phyloP scores from a whole-genome alignment of 2,113 vertebrate genomes.

The Thomomys bottae region DNA sequence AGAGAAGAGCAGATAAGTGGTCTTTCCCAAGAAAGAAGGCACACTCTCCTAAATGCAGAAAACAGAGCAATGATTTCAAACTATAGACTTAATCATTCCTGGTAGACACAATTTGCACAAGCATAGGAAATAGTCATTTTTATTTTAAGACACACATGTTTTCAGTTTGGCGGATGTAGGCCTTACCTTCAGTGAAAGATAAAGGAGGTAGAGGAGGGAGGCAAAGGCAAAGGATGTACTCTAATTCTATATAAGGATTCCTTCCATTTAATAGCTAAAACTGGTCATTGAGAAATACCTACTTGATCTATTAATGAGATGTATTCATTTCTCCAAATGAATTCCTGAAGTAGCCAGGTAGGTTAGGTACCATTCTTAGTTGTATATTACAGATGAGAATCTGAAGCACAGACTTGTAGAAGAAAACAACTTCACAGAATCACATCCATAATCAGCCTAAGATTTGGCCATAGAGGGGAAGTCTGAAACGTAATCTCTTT shows the following conservation, averaged over 20 bases:
- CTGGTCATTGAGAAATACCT: not conserved
- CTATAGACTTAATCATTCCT: constrained; percentile 37
- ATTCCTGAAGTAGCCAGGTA: not conserved
- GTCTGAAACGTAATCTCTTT: not conserved
- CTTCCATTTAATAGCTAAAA: not conserved
- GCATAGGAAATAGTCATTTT: not conserved
- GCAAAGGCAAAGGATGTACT: fast-evolving
- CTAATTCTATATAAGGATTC: not conserved
- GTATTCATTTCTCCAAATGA: not conserved
- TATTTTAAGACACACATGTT: not conserved
- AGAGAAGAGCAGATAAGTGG: not conserved
- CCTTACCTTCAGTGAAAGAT: not conserved
- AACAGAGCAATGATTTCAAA: not conserved
- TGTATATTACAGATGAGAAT: not conserved
- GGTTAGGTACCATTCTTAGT: not conserved
- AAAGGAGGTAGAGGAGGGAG: not conserved
- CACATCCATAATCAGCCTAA: not conserved
- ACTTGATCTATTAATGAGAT: not conserved
- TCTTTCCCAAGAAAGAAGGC: not conserved
- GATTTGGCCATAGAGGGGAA: not conserved
- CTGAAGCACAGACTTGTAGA: not conserved
- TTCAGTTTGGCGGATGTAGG: not conserved
- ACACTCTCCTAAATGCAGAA: not conserved
- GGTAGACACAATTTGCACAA: not conserved
- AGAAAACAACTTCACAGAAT: not conserved